These are phyloP conservation scores for Epinephelus cyanopodus DNA, from an alignment of 2,113 vertebrate species.

Conservation along the genomic window DNA sequence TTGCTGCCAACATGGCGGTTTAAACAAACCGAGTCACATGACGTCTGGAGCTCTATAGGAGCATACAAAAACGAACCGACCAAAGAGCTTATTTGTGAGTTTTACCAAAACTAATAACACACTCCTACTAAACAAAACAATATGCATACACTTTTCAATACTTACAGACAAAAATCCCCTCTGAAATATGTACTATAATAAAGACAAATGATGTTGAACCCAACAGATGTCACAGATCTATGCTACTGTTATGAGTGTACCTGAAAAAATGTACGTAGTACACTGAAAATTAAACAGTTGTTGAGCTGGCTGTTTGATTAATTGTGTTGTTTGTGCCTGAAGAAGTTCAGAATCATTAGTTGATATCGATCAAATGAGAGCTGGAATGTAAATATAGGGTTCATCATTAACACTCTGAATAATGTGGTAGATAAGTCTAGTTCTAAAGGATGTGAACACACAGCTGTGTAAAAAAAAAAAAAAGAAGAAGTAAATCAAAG, in stretches of 20 bases:
- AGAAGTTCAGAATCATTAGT: neutral
- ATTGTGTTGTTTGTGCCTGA: neutral
- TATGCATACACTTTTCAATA: neutral
- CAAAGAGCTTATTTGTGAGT: neutral
- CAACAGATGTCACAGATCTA: neutral
- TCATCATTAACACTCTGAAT: neutral
- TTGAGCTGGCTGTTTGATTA: neutral
- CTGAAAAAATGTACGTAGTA: neutral
- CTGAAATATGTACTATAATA: neutral
- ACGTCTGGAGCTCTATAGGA: no score
- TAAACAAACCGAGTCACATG: no score
- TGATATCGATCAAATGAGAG: neutral
- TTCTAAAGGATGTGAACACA: neutral
- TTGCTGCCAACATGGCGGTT: no score
- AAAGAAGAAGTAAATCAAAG: no score
- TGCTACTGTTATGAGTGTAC: neutral
- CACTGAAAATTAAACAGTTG: neutral
- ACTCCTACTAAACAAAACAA: neutral
- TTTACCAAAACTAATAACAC: neutral
- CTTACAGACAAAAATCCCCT: neutral
- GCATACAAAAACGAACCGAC: neutral
- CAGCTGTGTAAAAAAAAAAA: neutral
- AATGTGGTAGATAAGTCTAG: neutral
- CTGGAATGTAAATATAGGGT: constrained; percentile 19
- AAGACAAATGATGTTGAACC: neutral